A percentile compares a stretch with the other conserved stretches of the same genome.
Evolutionary conservation across 1,140 invertebrate genomes (phyloP).

Genomic region (Aphaenogaster rudis): DNA sequence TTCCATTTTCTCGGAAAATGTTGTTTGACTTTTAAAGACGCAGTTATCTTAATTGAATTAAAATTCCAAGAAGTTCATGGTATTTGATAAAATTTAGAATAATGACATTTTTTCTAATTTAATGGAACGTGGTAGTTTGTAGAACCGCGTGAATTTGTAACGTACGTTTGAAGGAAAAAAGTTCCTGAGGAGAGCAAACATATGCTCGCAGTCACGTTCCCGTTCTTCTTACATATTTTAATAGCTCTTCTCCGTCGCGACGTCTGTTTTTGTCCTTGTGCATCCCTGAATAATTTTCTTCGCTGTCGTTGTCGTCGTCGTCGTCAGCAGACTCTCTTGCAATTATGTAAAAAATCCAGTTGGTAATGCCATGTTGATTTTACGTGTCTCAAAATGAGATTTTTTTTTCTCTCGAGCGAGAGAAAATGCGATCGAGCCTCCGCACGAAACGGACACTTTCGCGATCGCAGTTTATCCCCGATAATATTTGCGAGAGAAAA

Average conservation of each 20-base stretch:
- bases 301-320: neutral
- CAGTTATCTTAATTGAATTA: neutral
- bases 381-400: neutral
- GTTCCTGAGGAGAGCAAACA: neutral
- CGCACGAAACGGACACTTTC: neutral
- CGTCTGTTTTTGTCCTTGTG: neutral
- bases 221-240: conserved; percentile 56
- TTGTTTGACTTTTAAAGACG: neutral
- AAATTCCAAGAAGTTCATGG: neutral
- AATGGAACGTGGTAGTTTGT: neutral
- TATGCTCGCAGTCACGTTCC: conserved; percentile 10
- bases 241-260: conserved; percentile 24
- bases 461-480: conserved; percentile 9
- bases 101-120: conserved; percentile 2
- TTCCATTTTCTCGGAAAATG: neutral
- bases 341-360: conserved; percentile 26
- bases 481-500: conserved; percentile 25
- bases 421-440: neutral
- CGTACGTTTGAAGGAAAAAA: neutral
- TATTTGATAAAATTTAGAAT: conserved; percentile 2
- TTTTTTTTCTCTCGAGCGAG: neutral
- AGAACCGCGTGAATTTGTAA: neutral
- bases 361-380: neutral
- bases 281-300: conserved; percentile 48
- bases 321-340: neutral